Evolutionary conservation across 1,140 invertebrate species (phyloP).

Genomic region (Meteorus sp.): DNA sequence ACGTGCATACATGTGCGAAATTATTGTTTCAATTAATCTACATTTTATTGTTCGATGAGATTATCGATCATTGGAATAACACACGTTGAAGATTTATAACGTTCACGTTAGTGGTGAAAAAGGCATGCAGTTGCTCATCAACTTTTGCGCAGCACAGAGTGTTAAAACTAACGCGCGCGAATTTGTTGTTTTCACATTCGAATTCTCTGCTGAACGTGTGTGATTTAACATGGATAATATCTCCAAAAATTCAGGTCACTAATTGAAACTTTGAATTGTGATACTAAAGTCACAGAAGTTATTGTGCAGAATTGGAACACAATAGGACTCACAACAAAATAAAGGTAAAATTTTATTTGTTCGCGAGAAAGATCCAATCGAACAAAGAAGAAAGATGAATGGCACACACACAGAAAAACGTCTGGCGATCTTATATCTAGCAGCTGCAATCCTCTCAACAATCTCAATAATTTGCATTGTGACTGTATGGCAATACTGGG

Average conservation of each 20-base stretch:
- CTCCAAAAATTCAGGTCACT: no score
- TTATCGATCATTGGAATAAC: not conserved
- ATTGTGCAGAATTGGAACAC: no score
- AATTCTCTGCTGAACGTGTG: no score
- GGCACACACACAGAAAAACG: slow-evolving; percentile 55
- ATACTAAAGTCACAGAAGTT: no score
- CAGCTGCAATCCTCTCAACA: slow-evolving; percentile 56
- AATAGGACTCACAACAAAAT: no score
- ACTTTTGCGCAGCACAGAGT: slow-evolving; percentile 12
- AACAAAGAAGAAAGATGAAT: slow-evolving; percentile 36
- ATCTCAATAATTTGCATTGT: slow-evolving; percentile 62
- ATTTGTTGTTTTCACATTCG: no score
- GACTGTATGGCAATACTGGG: slow-evolving; percentile 69
- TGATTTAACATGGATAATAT: no score
- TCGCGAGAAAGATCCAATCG: slow-evolving; percentile 16
- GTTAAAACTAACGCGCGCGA: not conserved
- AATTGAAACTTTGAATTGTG: no score
- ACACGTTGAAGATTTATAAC: not conserved
- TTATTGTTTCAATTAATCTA: not conserved
- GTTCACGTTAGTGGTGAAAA: slow-evolving; percentile 3
- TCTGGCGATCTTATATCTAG: slow-evolving; percentile 60
- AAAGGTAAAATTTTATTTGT: no score
- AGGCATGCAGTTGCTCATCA: not conserved
- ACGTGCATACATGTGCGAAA: not conserved
- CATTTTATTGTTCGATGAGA: slow-evolving; percentile 17